Conservation (phyloP, 2,797 vertebrate genomes). For the Pogoniulus pusillus region DNA sequence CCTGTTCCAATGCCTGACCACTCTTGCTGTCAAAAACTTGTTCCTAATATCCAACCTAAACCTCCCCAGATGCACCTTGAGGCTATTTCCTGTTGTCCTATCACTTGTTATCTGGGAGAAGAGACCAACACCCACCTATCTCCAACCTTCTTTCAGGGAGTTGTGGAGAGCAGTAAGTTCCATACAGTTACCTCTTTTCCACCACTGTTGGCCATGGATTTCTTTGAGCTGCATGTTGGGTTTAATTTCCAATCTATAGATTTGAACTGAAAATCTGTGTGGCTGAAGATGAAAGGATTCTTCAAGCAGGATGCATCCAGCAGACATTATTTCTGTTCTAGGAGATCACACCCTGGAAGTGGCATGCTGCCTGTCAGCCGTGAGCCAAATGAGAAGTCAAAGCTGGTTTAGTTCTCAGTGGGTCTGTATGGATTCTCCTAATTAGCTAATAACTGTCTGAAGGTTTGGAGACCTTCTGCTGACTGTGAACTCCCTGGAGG, state of each 20-base stretch:
- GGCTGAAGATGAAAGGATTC: background rate
- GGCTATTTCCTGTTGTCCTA: no score
- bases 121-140: no score
- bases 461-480: background rate
- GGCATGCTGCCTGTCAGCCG: background rate
- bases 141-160: no score
- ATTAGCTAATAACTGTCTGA: background rate
- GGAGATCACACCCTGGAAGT: background rate
- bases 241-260: background rate
- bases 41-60: no score
- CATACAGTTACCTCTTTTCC: background rate
- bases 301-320: background rate
- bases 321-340: background rate
- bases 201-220: background rate
- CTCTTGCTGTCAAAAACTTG: no score
- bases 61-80: no score
- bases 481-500: background rate
- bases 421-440: background rate
- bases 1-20: no score
- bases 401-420: background rate
- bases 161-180: background rate
- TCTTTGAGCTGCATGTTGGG: background rate
- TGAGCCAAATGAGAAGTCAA: background rate
- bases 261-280: slow-evolving; percentile 8
- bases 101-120: no score